These are phyloP conservation scores for Drosophila rubida DNA, from an alignment of 2,888 invertebrate species.

Conservation along the genomic window DNA sequence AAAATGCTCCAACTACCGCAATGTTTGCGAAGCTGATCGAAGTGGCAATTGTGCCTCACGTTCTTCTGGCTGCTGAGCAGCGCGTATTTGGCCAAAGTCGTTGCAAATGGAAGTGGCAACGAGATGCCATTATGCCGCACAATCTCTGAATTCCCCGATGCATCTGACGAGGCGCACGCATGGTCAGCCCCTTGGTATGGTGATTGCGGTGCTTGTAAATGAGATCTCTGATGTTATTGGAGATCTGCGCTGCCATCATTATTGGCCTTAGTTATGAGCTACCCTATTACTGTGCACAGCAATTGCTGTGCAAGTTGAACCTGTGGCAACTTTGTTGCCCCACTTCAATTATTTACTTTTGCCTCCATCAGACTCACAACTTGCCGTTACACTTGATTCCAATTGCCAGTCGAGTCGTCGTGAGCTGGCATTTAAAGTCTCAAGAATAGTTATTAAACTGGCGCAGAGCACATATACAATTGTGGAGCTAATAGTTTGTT, in stretches of 20 bases:
- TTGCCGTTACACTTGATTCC: conserved; percentile 11
- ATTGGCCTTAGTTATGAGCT: conserved; percentile 24
- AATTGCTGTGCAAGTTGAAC: conserved; percentile 20
- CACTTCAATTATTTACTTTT: conserved; percentile 9
- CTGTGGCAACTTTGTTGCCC: conserved; percentile 2
- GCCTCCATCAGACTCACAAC: not conserved
- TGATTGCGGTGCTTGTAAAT: conserved; percentile 44
- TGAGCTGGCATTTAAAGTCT: not conserved
- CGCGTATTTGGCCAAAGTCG: not conserved
- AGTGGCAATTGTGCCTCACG: conserved; percentile 43
- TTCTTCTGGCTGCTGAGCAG: not conserved
- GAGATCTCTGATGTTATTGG: conserved; percentile 36
- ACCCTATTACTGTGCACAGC: conserved; percentile 27
- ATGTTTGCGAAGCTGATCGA: conserved; percentile 50
- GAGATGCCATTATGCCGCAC: conserved; percentile 35
- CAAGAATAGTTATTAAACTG: not conserved
- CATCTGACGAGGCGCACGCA: conserved; percentile 46
- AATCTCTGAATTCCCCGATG: conserved; percentile 25
- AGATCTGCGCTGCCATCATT: conserved; percentile 22
- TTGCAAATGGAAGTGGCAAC: conserved; percentile 51
- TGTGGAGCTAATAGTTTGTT: not conserved
- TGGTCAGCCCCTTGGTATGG: conserved; percentile 24
- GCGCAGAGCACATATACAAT: not conserved
- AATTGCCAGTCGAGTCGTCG: conserved; percentile 8
- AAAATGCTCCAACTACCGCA: conserved; percentile 20